Evolutionary conservation across 2,888 invertebrate genomes (phyloP).

Genomic region (Artemia sinica): DNA sequence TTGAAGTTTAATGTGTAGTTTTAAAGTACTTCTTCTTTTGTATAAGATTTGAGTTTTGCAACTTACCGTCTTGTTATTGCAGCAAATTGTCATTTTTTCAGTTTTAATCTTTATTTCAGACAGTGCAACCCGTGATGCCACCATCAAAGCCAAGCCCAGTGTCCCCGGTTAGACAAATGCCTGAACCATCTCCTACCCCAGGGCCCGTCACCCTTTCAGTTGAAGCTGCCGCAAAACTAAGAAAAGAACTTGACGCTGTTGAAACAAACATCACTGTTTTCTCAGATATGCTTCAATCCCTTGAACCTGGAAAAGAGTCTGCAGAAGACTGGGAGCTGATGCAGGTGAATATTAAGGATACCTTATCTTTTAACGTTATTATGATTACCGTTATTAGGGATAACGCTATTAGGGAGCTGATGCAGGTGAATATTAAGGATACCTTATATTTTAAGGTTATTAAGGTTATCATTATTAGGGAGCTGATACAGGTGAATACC

Average conservation of each 20-base stretch:
- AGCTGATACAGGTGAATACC: conserved; percentile 53
- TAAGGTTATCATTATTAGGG: conserved; percentile 33
- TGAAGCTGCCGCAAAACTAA: conserved; percentile 73
- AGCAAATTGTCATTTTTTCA: conserved; percentile 17
- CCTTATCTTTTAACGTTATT: neutral
- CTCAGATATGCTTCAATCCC: conserved; percentile 82
- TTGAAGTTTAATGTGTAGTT: too few relatives aligned
- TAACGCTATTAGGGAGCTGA: conserved; percentile 42
- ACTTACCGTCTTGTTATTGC: too few relatives aligned
- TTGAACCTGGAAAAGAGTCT: conserved; percentile 66
- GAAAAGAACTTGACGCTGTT: conserved; percentile 79
- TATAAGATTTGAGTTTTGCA: too few relatives aligned
- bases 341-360: conserved; percentile 39
- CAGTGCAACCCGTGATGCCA: conserved; percentile 32
- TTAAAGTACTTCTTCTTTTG: too few relatives aligned
- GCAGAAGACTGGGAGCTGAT: conserved; percentile 70
- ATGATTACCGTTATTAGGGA: too few relatives aligned
- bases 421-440: conserved; percentile 43
- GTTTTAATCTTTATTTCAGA: conserved; percentile 28
- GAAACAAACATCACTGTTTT: conserved; percentile 83
- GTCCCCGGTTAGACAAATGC: neutral
- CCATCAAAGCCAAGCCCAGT: conserved; percentile 23
- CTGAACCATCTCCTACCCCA: conserved; percentile 24
- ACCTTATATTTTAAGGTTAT: neutral
- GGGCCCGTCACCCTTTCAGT: conserved; percentile 40